Conservation (phyloP, 2,888 invertebrate genomes). For the Iphiclides podalirius region DNA sequence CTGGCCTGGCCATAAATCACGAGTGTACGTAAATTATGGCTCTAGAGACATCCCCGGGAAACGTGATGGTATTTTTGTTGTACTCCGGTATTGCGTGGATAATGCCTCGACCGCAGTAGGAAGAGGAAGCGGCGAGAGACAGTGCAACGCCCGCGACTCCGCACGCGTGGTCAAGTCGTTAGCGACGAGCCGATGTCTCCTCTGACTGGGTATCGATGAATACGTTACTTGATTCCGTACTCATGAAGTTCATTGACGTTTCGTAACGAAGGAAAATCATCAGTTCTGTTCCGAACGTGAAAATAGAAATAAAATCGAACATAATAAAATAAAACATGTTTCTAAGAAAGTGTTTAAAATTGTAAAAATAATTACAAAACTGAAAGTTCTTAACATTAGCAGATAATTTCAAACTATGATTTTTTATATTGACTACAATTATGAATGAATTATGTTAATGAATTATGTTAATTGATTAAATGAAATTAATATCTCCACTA, state of each 20-base stretch:
- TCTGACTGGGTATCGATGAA: slow-evolving; percentile 5
- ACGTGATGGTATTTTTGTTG: slow-evolving; percentile 17
- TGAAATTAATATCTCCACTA: too few relatives aligned
- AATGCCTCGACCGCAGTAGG: slow-evolving; percentile 35
- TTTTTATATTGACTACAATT: too few relatives aligned
- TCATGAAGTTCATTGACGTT: slow-evolving; percentile 10
- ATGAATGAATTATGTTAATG: too few relatives aligned
- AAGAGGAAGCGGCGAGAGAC: slow-evolving; percentile 35
- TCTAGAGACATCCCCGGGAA: slow-evolving; percentile 12
- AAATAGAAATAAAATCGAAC: too few relatives aligned
- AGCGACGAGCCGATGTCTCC: slow-evolving; percentile 31
- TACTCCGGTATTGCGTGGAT: slow-evolving; percentile 22
- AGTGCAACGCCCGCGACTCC: slow-evolving; percentile 31
- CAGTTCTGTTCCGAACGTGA: too few relatives aligned
- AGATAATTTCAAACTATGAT: too few relatives aligned
- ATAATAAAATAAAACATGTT: too few relatives aligned
- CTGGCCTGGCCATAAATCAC: slow-evolving; percentile 17
- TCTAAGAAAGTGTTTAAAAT: too few relatives aligned
- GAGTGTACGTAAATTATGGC: slow-evolving; percentile 19
- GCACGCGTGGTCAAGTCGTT: slow-evolving; percentile 35
- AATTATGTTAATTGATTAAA: too few relatives aligned
- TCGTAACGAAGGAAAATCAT: too few relatives aligned
- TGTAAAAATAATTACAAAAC: too few relatives aligned
- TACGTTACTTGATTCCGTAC: slow-evolving; percentile 9
- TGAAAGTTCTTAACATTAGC: too few relatives aligned